Conservation (phyloP, 1,140 invertebrate species). For the Adoxophyes honmai region DNA sequence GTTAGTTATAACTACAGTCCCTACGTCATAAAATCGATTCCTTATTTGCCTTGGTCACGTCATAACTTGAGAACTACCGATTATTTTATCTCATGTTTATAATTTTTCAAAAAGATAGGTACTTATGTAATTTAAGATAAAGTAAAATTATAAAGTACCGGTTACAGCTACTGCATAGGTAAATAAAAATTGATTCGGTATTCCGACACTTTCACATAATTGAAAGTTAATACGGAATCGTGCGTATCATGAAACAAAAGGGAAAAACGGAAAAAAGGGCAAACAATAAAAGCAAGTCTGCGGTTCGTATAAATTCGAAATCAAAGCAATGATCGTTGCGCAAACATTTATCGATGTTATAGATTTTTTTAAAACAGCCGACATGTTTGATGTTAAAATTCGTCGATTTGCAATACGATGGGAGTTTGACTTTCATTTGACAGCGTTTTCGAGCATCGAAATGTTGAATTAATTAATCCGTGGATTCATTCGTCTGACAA, state of each 20-base stretch:
- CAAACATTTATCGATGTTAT: constrained; percentile 33
- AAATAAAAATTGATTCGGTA: no score
- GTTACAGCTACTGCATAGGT: no score
- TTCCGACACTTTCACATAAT: background rate
- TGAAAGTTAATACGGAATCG: constrained; percentile 23
- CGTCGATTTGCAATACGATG: constrained; percentile 18
- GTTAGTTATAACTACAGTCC: no score
- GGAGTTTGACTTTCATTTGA: constrained; percentile 27
- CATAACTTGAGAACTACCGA: no score
- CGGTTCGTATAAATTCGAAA: constrained; percentile 20
- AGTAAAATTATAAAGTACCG: no score
- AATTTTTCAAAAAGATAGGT: no score
- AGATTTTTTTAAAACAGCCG: constrained; percentile 32
- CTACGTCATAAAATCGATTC: no score
- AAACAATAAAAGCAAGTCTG: constrained; percentile 20
- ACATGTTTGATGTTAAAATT: constrained; percentile 23
- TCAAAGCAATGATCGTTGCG: constrained; percentile 25
- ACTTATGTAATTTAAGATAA: no score
- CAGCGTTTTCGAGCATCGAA: background rate
- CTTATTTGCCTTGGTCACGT: no score
- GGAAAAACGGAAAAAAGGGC: constrained; percentile 15
- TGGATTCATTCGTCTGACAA: background rate
- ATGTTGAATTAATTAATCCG: constrained; percentile 8
- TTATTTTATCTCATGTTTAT: no score
- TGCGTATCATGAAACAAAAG: constrained; percentile 1